phyloP scores from a whole-genome alignment of 1,140 invertebrate species.

The Octopus sinensis region DNA sequence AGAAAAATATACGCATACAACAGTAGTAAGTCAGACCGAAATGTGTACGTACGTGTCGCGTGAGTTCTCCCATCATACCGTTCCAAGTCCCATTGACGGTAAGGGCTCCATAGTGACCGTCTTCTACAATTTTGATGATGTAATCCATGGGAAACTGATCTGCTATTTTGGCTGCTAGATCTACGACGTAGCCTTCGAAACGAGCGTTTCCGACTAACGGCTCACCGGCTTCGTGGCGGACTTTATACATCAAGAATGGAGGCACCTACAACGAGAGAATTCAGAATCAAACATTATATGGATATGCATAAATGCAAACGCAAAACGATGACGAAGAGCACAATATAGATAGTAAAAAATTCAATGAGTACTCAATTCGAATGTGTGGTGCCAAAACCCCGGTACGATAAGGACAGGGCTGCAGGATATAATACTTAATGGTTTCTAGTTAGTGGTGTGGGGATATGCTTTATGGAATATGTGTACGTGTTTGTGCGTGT shows the following conservation, averaged over 20 bases:
- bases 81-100: conserved; percentile 85
- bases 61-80: conserved; percentile 92
- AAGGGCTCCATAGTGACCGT: conserved; percentile 83
- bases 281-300: no score
- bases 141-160: conserved; percentile 73
- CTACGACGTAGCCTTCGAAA: conserved; percentile 65
- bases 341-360: no score
- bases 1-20: no score
- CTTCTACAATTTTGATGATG: conserved; percentile 69
- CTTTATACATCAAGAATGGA: conserved; percentile 25
- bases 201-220: conserved; percentile 56
- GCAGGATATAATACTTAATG: no score
- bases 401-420: no score
- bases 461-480: no score
- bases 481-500: no score
- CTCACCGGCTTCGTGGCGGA: conserved; percentile 14
- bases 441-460: no score
- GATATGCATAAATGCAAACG: no score
- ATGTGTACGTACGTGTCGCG: conserved; percentile 74
- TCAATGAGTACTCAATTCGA: no score
- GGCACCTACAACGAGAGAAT: conserved; percentile 23
- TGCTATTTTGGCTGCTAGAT: conserved; percentile 39
- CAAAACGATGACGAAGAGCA: no score
- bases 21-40: not conserved
- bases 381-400: no score